A percentile compares a stretch with the other conserved stretches of the same genome.
These are phyloP conservation scores for Oreochromis tanganicae DNA, from an alignment of 2,113 vertebrate genomes.

Conservation along the genomic window DNA sequence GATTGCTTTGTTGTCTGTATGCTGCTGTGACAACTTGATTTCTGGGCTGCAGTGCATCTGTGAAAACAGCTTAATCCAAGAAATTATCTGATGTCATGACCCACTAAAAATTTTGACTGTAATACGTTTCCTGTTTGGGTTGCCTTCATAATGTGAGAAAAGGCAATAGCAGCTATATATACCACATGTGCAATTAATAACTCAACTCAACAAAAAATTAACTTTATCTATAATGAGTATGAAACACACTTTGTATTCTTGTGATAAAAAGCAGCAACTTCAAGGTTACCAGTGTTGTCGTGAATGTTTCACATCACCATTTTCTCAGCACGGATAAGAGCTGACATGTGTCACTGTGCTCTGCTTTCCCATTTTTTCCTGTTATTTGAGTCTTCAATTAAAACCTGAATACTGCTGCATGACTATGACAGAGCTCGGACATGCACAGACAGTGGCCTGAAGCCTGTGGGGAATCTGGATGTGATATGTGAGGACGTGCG, in stretches of 20 bases:
- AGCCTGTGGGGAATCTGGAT: constrained; percentile 6
- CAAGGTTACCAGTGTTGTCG: background rate
- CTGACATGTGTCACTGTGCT: background rate
- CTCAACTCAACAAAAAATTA: background rate
- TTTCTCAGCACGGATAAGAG: background rate
- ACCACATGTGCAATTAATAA: background rate
- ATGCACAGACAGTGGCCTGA: background rate
- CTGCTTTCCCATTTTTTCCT: background rate
- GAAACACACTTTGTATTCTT: background rate
- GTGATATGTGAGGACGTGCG: background rate
- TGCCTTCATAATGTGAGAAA: background rate
- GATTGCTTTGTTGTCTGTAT: background rate
- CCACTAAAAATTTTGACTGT: background rate
- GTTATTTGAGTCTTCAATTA: background rate
- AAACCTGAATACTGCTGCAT: background rate
- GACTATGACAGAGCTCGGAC: background rate
- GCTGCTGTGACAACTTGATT: background rate
- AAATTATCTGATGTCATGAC: background rate
- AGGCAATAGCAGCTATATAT: background rate
- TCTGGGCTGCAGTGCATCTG: background rate
- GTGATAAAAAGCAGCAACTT: background rate
- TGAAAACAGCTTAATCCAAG: background rate
- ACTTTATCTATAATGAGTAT: background rate
- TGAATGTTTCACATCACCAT: background rate
- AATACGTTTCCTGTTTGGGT: background rate